A percentile compares a stretch with the other conserved stretches of the same genome.
These are phyloP conservation scores for Arenicola marina DNA, from an alignment of 2,888 invertebrate species.

Conservation along the genomic window DNA sequence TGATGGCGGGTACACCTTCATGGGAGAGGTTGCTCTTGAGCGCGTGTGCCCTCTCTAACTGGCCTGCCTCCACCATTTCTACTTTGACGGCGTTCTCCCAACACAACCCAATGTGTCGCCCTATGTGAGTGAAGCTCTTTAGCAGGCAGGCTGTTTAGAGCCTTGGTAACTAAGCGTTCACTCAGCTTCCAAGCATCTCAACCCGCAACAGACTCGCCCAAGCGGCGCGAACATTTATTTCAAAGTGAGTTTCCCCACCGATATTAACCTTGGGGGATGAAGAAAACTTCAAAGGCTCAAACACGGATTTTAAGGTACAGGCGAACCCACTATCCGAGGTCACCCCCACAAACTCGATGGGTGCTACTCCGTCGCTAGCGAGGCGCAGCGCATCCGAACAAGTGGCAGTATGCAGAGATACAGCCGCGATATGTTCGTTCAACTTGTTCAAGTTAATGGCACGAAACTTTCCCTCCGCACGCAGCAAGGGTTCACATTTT, in stretches of 20 bases:
- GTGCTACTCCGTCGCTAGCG: too few species aligned
- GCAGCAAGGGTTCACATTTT: too few species aligned
- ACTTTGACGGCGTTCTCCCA: not conserved
- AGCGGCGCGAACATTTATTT: not conserved
- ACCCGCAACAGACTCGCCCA: not conserved
- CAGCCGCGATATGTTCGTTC: too few species aligned
- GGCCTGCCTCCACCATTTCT: not conserved
- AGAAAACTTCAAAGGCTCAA: too few species aligned
- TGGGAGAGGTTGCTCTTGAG: not conserved
- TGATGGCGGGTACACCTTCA: conserved; percentile 1
- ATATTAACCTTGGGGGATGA: not conserved
- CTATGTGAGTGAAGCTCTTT: not conserved
- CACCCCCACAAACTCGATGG: too few species aligned
- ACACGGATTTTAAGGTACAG: too few species aligned
- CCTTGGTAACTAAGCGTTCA: not conserved
- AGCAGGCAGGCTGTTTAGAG: not conserved
- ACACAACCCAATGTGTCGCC: not conserved
- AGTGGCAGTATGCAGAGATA: too few species aligned
- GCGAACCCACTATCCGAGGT: too few species aligned
- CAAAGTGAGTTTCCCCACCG: not conserved
- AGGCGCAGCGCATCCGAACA: too few species aligned
- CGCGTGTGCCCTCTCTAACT: not conserved
- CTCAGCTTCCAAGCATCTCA: not conserved
- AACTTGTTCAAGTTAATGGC: too few species aligned
- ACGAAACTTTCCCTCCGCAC: too few species aligned